These are phyloP conservation scores for Macrophya annulata DNA, from an alignment of 2,888 invertebrate species.

Conservation along the genomic window DNA sequence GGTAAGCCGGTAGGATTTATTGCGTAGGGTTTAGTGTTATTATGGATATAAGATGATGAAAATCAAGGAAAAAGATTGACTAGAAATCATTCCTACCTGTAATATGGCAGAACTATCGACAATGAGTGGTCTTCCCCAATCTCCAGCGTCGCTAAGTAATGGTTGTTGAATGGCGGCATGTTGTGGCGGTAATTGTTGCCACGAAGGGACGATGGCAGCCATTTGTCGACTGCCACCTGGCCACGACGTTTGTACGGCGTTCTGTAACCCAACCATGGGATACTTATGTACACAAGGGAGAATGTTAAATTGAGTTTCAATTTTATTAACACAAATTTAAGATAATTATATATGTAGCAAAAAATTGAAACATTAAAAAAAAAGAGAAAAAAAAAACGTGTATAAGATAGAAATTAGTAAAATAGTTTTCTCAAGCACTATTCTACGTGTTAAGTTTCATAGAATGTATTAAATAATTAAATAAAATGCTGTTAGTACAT, in stretches of 20 bases:
- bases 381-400: too few relatives aligned
- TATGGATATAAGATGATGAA: background rate
- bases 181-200: conserved; percentile 89
- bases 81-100: conserved; percentile 80
- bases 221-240: conserved; percentile 87
- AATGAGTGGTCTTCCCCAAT: conserved; percentile 89
- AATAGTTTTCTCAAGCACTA: background rate
- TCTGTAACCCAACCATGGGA: conserved; percentile 76
- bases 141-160: conserved; percentile 83
- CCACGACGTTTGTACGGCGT: conserved; percentile 88
- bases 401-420: background rate
- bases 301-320: conserved; percentile 48
- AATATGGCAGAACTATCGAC: conserved; percentile 89
- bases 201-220: conserved; percentile 90
- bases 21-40: background rate
- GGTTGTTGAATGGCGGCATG: conserved; percentile 84
- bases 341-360: background rate
- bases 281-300: conserved; percentile 63
- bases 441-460: background rate
- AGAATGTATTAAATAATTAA: background rate
- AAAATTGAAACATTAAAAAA: background rate
- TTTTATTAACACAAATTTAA: background rate
- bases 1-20: background rate
- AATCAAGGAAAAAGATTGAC: background rate
- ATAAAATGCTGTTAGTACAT: conserved; percentile 52